Conservation (phyloP, 1,140 invertebrate genomes). For the Orius laevigatus region DNA sequence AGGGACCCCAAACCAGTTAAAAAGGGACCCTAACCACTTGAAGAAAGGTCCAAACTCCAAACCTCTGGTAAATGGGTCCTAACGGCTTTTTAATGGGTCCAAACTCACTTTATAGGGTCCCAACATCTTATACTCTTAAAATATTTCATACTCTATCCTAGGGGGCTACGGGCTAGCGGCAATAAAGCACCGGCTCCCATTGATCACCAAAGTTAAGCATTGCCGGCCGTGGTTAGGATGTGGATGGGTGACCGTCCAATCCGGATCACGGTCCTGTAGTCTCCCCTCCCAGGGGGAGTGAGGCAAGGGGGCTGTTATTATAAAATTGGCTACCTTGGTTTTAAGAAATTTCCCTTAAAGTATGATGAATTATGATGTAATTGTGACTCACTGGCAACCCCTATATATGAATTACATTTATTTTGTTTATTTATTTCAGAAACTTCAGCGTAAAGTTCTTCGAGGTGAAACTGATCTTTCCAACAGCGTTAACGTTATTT, state of each 20-base stretch:
- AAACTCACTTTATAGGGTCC: background rate
- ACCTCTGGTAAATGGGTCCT: background rate
- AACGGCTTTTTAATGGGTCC: background rate
- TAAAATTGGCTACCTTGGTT: background rate
- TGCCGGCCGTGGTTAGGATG: too few species aligned
- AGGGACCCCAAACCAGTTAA: too few species aligned
- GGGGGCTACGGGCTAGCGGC: too few species aligned
- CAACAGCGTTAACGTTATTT: conserved; percentile 27
- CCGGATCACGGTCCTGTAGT: too few species aligned
- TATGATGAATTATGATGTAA: background rate
- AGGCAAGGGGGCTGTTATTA: too few species aligned
- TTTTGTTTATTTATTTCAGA: conserved; percentile 23
- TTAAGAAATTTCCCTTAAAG: background rate
- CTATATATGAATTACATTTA: background rate
- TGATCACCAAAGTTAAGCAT: too few species aligned
- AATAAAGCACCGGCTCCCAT: too few species aligned
- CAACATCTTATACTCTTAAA: background rate
- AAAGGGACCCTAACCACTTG: background rate
- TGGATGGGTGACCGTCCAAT: too few species aligned
- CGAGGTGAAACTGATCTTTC: conserved; percentile 33
- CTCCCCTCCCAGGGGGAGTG: too few species aligned
- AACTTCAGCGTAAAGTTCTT: conserved; percentile 33
- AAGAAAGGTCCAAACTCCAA: background rate
- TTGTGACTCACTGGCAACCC: background rate
- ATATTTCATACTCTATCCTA: background rate